Evolutionary conservation across 2,113 vertebrate genomes (phyloP).

Genomic region (Chloebia gouldiae): DNA sequence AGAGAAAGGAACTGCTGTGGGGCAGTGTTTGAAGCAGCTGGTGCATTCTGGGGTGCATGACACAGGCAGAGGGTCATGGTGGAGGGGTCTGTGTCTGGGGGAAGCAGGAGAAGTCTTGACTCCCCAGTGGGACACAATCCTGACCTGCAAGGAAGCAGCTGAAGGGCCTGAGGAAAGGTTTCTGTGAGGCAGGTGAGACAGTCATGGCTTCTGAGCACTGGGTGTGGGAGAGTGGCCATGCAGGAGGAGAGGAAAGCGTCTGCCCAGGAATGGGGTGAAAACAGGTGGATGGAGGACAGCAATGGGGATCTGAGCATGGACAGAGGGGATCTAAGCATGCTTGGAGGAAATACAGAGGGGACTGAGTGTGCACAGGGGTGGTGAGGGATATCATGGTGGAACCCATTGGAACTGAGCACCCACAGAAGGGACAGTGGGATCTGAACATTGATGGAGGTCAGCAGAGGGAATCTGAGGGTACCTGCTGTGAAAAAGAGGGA

Average conservation of each 20-base stretch:
- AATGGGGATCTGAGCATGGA: rapidly evolving
- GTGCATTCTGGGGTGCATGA: rapidly evolving
- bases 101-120: not conserved
- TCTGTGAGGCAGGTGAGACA: not conserved
- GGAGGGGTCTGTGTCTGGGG: not conserved
- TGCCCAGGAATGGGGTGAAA: rapidly evolving
- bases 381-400: not conserved
- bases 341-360: not conserved
- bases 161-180: not conserved
- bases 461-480: not conserved
- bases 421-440: not conserved
- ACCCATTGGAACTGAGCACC: not conserved
- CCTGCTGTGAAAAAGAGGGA: not conserved
- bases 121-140: not conserved
- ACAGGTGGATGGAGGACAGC: not conserved
- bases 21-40: not conserved
- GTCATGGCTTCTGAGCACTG: not conserved
- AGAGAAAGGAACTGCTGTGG: not conserved
- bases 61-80: not conserved
- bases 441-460: rapidly evolving
- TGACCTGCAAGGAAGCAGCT: not conserved
- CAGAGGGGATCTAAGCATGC: not conserved
- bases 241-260: not conserved
- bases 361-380: rapidly evolving
- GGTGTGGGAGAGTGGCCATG: not conserved